Percentiles rank a stretch among this genome's conserved stretches.
These are phyloP conservation scores for Pyralis farinalis DNA, from an alignment of 2,888 invertebrate genomes.

Conservation along the genomic window DNA sequence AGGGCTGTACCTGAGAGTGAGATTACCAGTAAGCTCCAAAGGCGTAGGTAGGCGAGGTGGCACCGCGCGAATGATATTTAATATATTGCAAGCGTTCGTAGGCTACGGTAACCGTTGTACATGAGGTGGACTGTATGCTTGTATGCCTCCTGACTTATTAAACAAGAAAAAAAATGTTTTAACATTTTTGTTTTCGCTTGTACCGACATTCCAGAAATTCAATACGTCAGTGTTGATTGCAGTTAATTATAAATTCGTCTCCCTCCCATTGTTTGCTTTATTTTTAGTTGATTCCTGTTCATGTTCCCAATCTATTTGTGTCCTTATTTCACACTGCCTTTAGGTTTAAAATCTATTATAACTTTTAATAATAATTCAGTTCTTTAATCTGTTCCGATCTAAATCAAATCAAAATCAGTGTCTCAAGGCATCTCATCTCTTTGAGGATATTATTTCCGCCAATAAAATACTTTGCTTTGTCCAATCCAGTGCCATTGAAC, in stretches of 20 bases:
- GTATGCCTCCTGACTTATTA: too few relatives aligned
- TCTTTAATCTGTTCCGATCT: slow-evolving; percentile 60
- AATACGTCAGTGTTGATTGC: slow-evolving; percentile 80
- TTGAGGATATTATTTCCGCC: slow-evolving; percentile 70
- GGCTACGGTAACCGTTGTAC: too few relatives aligned
- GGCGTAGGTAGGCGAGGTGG: too few relatives aligned
- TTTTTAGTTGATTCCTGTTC: slow-evolving; percentile 37
- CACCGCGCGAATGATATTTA: too few relatives aligned
- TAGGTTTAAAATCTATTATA: slow-evolving; percentile 27
- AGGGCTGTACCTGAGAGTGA: too few relatives aligned
- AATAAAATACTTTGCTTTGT: slow-evolving; percentile 63
- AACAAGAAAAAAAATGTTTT: too few relatives aligned
- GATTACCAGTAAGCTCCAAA: too few relatives aligned
- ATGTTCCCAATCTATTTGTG: background rate
- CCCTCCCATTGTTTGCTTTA: slow-evolving; percentile 71
- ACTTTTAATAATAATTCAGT: slow-evolving; percentile 28
- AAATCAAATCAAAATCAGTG: slow-evolving; percentile 72
- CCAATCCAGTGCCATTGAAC: slow-evolving; percentile 29
- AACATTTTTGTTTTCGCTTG: slow-evolving; percentile 34
- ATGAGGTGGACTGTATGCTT: too few relatives aligned
- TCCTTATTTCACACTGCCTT: slow-evolving; percentile 12
- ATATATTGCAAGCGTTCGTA: too few relatives aligned
- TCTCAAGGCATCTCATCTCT: slow-evolving; percentile 49
- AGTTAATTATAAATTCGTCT: slow-evolving; percentile 79
- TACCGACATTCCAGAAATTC: slow-evolving; percentile 70